Evolutionary conservation across 2,888 invertebrate genomes (phyloP), one percentile per base, ranked within the genome.

Genomic region (Drosophila mulleri): DNA sequence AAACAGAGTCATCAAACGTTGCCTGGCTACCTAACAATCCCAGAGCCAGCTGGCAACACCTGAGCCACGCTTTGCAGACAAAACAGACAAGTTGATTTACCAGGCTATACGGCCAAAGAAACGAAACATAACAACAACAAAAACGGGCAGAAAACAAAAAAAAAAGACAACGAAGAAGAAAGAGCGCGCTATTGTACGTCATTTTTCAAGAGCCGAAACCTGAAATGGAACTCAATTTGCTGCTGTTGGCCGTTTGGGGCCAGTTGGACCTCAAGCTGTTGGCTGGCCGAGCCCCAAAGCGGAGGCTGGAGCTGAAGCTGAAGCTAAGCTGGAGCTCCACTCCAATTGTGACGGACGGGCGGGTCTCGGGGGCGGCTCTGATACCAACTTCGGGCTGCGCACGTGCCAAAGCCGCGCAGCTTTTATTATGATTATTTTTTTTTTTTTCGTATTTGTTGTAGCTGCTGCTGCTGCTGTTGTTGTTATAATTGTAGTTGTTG

Each of bases 81-180:
- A 79, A 76, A 83, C 83, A 84, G 79, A 84, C 84, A 88, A 84
- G 88, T 84, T 84, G 88, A 84, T 84, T 84, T 84, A 85, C 88
- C 85, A 72, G 88, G 65, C 75, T 67, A 53, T 37, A 23, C 53
- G 58, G 50, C 60, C 52, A 42, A 66, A 56, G 41, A 60, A 45
- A 57, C 66, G 44, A 35, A 53, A 66, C 23, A 48, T 37, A 71
- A 60, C 62, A 47, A 62, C 45, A 14, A 44, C 57, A 45, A 50
- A 12, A 3, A 7, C 20, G 32, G 29, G 18, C 57, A 42, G 37
- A 63, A 41, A 57, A 61, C 47, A 53, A 37, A 44, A 57, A 61
- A 50, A 53, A 37, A 44, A 58, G 54, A 44, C 26, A 56, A 29
- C 16, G 29, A 16, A 18, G 41, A 47, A 72, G 67, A 71, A 65